Evolutionary conservation across 2,888 invertebrate genomes (phyloP), one percentile per base, ranked within the genome.

Genomic region (Xiphydria camelus): DNA sequence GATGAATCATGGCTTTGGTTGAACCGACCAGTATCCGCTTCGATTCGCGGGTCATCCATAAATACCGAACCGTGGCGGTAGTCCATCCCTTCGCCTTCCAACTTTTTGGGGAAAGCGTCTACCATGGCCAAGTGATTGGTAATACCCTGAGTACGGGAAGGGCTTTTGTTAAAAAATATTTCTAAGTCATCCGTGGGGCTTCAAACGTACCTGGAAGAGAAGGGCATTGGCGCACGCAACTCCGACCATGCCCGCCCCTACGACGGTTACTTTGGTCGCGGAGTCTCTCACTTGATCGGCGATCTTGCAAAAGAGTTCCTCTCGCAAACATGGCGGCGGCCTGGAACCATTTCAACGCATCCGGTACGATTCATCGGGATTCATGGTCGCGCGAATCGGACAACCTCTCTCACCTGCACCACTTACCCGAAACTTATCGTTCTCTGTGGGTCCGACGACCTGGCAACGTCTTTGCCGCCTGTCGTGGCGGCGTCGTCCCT

Each of bases 221-320:
- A 85, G 77, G 25, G 80, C 76, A 64, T 80, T 83, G 32, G 80
- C 82, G 59, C 80, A 78, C 1, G 84, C 81, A 76, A 84, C 80
- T 34, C 85, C 86, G 46, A 86, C 84, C 64, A 78, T 78, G 22
- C 85, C 85, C 10, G 82, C 79, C 4, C 85, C 85, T n/a, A 86
- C 82, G 39, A 86, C 73, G 21, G 83, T 80, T 42, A 85, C 77
- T 71, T 83, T 84, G 57, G 73, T 75, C 46, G 65, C 62, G 17
- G 73, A 71, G 47, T 70, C 69, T 47, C 60, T 60, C 18, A 66
- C 62, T 4, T 73, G 70, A 10, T 72, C 70, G 4, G 68, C 53
- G 17, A 75, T 64, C 50, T 71, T 62, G 57, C 68, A 66, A 41
- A 70, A 35, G 20, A 73, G 55, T 29, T 72, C 68, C 25, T 66